Conservation (phyloP, 2,113 vertebrate species). For the Trachemys scripta region DNA sequence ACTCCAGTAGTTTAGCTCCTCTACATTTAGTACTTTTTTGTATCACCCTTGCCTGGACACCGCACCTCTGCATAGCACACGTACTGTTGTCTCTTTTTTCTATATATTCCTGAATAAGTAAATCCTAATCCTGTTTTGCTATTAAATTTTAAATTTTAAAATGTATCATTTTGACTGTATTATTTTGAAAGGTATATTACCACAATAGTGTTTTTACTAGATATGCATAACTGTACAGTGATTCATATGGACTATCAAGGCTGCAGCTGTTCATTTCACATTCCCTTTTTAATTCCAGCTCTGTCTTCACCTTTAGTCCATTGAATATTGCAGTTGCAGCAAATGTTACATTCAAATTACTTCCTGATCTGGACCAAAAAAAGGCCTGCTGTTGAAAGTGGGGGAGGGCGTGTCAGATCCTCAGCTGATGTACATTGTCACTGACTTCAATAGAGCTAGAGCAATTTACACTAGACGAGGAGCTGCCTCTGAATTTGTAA, state of each 20-base stretch:
- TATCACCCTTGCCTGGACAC: not conserved
- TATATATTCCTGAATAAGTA: not conserved
- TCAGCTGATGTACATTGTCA: not conserved
- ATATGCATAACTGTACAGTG: not conserved
- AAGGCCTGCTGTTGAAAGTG: not conserved
- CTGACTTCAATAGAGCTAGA: not conserved
- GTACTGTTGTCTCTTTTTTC: not conserved
- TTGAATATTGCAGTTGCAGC: fast-evolving
- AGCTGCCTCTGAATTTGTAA: not conserved
- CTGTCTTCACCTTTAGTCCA: not conserved
- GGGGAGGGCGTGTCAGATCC: fast-evolving
- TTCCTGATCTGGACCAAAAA: not conserved
- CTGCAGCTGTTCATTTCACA: not conserved
- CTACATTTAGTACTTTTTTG: not conserved
- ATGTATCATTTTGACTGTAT: not conserved
- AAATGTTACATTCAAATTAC: not conserved
- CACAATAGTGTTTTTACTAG: not conserved
- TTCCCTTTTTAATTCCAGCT: not conserved
- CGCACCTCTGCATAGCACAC: not conserved
- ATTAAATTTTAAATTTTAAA: slow-evolving; percentile 8
- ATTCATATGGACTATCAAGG: not conserved
- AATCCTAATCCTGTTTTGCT: not conserved
- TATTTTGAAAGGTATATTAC: not conserved
- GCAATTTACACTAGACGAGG: fast-evolving
- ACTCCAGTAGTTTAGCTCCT: not conserved